Percentiles rank a stretch among this genome's conserved stretches.
These are phyloP conservation scores for Drosophila insularis DNA, from an alignment of 1,140 invertebrate species.

Conservation along the genomic window DNA sequence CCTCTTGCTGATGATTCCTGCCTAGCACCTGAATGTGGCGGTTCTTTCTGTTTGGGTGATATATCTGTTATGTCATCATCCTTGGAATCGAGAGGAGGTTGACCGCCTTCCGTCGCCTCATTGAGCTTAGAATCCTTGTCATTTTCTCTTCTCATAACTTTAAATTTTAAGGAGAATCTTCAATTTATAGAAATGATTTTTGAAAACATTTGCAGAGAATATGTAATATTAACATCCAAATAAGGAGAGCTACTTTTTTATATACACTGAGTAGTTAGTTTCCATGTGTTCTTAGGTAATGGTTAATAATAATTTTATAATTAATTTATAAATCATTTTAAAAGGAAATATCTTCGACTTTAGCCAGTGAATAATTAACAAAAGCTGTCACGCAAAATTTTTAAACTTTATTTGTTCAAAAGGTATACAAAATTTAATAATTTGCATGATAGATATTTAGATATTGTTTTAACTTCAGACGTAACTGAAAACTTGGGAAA, in stretches of 20 bases:
- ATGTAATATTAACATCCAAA: too few species aligned
- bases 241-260: too few species aligned
- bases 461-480: slow-evolving; percentile 21
- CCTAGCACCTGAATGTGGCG: not conserved
- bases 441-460: slow-evolving; percentile 44
- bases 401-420: too few species aligned
- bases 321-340: too few species aligned
- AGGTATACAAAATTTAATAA: too few species aligned
- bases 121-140: not conserved
- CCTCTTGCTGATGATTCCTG: too few species aligned
- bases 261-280: too few species aligned
- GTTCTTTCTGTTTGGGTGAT: not conserved
- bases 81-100: not conserved
- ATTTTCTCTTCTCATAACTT: not conserved
- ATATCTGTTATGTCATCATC: not conserved
- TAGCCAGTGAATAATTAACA: too few species aligned
- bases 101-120: not conserved
- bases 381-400: too few species aligned
- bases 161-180: not conserved
- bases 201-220: not conserved
- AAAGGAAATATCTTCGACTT: too few species aligned
- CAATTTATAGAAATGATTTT: not conserved
- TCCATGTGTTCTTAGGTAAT: too few species aligned
- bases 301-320: too few species aligned
- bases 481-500: slow-evolving; percentile 54